Conservation (phyloP, 2,113 vertebrate genomes). For the Chinchilla lanigera region DNA sequence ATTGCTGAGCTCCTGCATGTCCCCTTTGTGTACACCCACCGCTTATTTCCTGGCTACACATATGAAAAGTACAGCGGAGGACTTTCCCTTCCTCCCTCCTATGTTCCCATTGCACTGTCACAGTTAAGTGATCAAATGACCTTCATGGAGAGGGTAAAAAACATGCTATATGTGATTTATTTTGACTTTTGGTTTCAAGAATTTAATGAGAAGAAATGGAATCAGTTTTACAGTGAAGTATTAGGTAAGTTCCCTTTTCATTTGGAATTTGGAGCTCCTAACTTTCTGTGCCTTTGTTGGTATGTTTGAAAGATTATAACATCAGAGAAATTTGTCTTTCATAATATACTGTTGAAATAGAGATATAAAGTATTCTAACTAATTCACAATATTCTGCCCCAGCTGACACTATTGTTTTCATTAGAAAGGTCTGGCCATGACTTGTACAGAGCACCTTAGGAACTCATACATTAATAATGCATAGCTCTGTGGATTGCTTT, state of each 20-base stretch:
- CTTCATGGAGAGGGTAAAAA: constrained; percentile 84
- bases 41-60: constrained; percentile 76
- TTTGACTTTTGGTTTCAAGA: constrained; percentile 65
- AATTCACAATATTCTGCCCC: background rate
- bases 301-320: background rate
- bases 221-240: constrained; percentile 82
- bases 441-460: background rate
- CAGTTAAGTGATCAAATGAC: constrained; percentile 83
- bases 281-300: background rate
- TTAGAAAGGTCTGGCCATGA: background rate
- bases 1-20: constrained; percentile 83
- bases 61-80: constrained; percentile 78
- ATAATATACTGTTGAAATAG: background rate
- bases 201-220: constrained; percentile 12
- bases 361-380: background rate
- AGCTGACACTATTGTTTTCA: accelerated
- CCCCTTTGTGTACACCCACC: constrained; percentile 82
- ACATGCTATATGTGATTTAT: constrained; percentile 59
- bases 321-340: background rate
- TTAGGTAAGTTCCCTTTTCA: constrained; percentile 78
- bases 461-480: too few relatives aligned
- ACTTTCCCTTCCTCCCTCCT: constrained; percentile 85
- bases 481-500: too few relatives aligned
- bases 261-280: background rate
- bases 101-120: constrained; percentile 69